These are phyloP conservation scores for Petroica traversi DNA, from an alignment of 2,113 vertebrate species.

Conservation along the genomic window DNA sequence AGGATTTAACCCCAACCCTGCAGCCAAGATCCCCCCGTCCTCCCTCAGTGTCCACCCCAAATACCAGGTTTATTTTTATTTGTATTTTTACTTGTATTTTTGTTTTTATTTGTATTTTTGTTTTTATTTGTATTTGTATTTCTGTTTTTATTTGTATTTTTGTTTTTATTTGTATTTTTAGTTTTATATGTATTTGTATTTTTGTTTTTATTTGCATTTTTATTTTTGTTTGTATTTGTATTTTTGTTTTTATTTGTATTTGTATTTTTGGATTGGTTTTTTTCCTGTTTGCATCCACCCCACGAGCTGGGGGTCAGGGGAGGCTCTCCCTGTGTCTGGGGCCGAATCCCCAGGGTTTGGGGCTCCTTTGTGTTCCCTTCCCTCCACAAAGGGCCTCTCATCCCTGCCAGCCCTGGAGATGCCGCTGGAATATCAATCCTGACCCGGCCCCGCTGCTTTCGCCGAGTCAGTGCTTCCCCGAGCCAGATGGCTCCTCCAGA, in stretches of 20 bases:
- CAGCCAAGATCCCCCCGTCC: neutral
- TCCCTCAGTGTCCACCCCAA: too few relatives aligned
- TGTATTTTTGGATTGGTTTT: neutral
- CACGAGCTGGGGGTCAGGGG: rapidly evolving
- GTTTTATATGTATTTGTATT: neutral
- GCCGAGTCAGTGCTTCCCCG: neutral
- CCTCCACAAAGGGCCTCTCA: conserved; percentile 33
- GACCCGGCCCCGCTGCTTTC: rapidly evolving
- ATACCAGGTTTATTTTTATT: rapidly evolving
- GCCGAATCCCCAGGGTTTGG: neutral
- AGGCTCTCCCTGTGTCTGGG: neutral
- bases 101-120: neutral
- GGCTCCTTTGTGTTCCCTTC: neutral
- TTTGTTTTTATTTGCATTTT: neutral
- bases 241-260: neutral
- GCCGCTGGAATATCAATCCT: conserved; percentile 57
- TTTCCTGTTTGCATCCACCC: neutral
- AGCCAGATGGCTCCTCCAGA: conserved; percentile 11
- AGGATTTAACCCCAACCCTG: neutral
- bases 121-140: neutral
- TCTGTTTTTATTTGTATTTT: too few relatives aligned
- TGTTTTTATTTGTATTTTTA: neutral
- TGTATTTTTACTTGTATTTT: neutral
- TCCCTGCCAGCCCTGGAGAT: neutral
- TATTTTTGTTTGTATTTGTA: neutral